Conservation (phyloP, 1,140 invertebrate species). For the Rhynchophorus ferrugineus region DNA sequence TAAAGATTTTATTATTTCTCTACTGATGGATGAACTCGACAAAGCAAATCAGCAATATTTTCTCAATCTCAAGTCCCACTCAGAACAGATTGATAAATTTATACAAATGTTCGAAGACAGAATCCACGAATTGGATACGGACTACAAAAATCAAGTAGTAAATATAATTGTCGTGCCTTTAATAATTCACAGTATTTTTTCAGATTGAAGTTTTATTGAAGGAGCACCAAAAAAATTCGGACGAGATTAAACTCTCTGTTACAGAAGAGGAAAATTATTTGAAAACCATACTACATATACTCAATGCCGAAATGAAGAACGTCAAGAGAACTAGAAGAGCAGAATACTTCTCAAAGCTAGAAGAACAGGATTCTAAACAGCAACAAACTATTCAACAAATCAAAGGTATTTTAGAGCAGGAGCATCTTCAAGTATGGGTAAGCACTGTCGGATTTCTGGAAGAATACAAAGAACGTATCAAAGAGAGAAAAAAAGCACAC, state of each 20-base stretch:
- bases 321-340: slow-evolving; percentile 25
- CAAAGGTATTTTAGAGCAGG: slow-evolving; percentile 24
- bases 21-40: slow-evolving; percentile 34
- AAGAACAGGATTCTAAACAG: slow-evolving; percentile 29
- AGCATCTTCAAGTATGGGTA: slow-evolving; percentile 22
- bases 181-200: neutral
- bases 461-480: slow-evolving; percentile 19
- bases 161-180: neutral
- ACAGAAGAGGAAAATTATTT: slow-evolving; percentile 29
- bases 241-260: slow-evolving; percentile 10
- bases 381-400: slow-evolving; percentile 23
- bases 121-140: slow-evolving; percentile 24
- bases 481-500: slow-evolving; percentile 25
- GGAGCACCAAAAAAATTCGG: slow-evolving; percentile 13
- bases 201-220: slow-evolving; percentile 17
- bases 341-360: slow-evolving; percentile 33
- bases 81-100: slow-evolving; percentile 32
- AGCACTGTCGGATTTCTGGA: slow-evolving; percentile 23
- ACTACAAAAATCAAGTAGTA: slow-evolving; percentile 18
- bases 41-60: slow-evolving; percentile 31
- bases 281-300: slow-evolving; percentile 31
- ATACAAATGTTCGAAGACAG: slow-evolving; percentile 27
- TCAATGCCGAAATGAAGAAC: slow-evolving; percentile 28
- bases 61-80: slow-evolving; percentile 27
- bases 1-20: slow-evolving; percentile 36